These are phyloP conservation scores for Gorsachius magnificus DNA, from an alignment of 2,797 vertebrate genomes.

Conservation along the genomic window DNA sequence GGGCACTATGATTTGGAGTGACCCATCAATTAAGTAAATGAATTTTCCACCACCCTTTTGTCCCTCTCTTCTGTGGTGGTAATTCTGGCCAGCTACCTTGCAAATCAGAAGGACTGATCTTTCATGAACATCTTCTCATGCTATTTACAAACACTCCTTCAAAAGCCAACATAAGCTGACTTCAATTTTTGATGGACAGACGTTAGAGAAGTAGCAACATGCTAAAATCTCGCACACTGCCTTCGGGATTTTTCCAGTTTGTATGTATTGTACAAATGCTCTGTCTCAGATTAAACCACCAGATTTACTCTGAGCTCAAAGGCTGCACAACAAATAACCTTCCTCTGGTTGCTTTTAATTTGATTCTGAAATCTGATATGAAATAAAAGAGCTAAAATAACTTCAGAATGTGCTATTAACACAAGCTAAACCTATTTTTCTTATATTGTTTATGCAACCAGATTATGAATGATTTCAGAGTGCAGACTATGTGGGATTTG, in stretches of 20 bases:
- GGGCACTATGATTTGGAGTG: background rate
- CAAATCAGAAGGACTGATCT: background rate
- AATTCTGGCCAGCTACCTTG: background rate
- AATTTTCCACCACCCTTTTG: background rate
- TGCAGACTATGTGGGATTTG: background rate
- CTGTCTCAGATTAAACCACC: background rate
- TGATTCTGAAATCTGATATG: background rate
- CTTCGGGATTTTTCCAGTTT: background rate
- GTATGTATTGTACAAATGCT: background rate
- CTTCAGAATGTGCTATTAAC: background rate
- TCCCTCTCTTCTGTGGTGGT: background rate
- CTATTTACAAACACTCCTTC: background rate
- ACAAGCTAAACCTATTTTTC: background rate
- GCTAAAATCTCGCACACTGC: background rate
- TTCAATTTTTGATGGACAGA: background rate
- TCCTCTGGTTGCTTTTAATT: background rate
- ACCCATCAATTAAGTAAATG: background rate
- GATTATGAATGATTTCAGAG: background rate
- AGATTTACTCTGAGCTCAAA: background rate
- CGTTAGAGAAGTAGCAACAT: background rate
- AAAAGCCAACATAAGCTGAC: background rate
- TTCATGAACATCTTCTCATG: background rate
- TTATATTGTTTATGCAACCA: background rate
- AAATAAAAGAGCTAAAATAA: background rate
- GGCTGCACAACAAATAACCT: background rate